Conservation (phyloP, 2,113 vertebrate species). For the Cottus gobio region DNA sequence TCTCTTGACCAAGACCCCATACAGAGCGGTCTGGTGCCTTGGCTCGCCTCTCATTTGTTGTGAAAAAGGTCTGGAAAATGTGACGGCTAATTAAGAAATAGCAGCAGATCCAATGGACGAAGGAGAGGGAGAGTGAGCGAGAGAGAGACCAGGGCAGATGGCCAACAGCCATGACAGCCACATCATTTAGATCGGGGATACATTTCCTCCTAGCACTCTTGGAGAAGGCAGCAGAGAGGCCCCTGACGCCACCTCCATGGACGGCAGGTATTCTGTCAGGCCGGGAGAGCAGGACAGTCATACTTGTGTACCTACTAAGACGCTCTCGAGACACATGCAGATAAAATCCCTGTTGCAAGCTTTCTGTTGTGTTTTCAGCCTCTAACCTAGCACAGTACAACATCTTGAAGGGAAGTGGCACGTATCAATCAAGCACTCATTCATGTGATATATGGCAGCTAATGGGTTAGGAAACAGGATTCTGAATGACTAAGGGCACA, state of each 20-base stretch:
- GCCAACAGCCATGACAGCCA: slow-evolving; percentile 39
- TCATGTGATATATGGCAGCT: slow-evolving; percentile 49
- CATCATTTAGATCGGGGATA: slow-evolving; percentile 47
- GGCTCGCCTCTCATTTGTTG: not conserved
- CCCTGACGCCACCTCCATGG: slow-evolving; percentile 4
- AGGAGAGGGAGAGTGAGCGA: not conserved
- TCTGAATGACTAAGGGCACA: slow-evolving; percentile 13
- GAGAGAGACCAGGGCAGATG: slow-evolving; percentile 6
- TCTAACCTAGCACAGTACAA: slow-evolving; percentile 35
- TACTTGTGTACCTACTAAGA: not conserved
- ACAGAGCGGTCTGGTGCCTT: slow-evolving; percentile 15
- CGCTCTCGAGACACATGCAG: not conserved
- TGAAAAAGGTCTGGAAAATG: slow-evolving; percentile 58
- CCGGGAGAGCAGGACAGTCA: slow-evolving; percentile 9
- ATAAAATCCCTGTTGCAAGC: not conserved
- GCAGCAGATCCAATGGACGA: slow-evolving; percentile 6
- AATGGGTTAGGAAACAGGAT: slow-evolving; percentile 28
- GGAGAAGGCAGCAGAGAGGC: slow-evolving; percentile 7
- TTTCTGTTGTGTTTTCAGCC: slow-evolving; percentile 10
- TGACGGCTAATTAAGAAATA: slow-evolving; percentile 54
- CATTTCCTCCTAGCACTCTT: slow-evolving; percentile 35
- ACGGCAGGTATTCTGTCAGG: not conserved
- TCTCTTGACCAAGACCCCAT: slow-evolving; percentile 14
- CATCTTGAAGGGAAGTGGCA: slow-evolving; percentile 36
- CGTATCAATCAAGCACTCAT: slow-evolving; percentile 44